Evolutionary conservation across 1,140 invertebrate species (phyloP), one percentile per base, ranked within the genome.

Genomic region (Goniozus legneri): DNA sequence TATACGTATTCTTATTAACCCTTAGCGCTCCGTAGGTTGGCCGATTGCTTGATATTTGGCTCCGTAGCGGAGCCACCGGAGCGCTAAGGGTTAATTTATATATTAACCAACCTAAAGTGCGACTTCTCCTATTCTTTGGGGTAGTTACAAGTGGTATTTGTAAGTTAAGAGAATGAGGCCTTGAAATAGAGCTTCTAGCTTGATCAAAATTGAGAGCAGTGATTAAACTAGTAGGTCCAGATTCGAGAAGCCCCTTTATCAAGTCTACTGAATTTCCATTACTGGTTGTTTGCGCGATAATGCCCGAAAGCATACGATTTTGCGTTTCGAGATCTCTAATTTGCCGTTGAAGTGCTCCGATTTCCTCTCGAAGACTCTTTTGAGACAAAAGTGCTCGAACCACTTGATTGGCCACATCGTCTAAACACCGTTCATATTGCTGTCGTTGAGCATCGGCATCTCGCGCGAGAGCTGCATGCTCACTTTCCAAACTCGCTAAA

Each of bases 361-460:
- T 78, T 69, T 87, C 84, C 64, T 86, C 85, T 34, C 81, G 78
- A 8, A 86, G 74, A 51, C 81, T 82, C 84, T 91, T 91, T 79
- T 91, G 89, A 15, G 85, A 84, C 44, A 91, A 80, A 27, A 92
- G 76, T 16, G 88, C 88, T 55, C 87, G 82, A 32, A 91, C 88
- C 52, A 89, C 85, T 67, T 88, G 84, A 69, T 86, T 86, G 44
- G 86, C 86, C 14, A 89, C 86, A 65, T 89, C 86, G 67, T 89
- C 87, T 24, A 89, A 68, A 62, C 85, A 88, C 52, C 82, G 79
- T 66, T 88, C 87, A 65, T 88, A 88, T 56, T 87, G 84, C 46
- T 79, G 68, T 35, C 81, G 69, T 53, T 85, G 82, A 21, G 77
- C 76, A 71, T 87, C 80, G 44, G 80, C 80, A 59, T 83, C 81